phyloP scores from a whole-genome alignment of 1,140 invertebrate genomes.

The Palaemon carinicauda region DNA sequence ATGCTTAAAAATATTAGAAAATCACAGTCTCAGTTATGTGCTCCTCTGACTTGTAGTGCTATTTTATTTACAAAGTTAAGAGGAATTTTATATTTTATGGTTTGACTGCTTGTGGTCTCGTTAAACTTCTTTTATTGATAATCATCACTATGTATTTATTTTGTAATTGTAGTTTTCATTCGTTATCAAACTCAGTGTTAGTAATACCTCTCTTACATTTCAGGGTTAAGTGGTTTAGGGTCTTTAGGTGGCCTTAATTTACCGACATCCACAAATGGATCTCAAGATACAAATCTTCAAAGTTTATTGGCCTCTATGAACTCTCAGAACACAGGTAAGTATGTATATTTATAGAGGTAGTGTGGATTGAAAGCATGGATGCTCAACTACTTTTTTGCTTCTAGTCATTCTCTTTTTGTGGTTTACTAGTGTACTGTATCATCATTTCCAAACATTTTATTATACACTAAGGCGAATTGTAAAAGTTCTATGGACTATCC shows the following conservation, averaged over 20 bases:
- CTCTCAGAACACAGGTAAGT: conserved; percentile 58
- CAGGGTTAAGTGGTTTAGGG: conserved; percentile 45
- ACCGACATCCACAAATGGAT: conserved; percentile 41
- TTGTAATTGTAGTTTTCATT: neutral
- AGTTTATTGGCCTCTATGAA: conserved; percentile 54
- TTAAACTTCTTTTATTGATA: no score
- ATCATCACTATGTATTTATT: no score
- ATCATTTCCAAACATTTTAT: no score
- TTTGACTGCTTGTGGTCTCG: no score
- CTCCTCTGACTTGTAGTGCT: no score
- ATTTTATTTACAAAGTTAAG: no score
- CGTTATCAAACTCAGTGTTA: neutral
- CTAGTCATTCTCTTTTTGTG: neutral
- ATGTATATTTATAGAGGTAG: neutral
- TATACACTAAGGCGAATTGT: no score
- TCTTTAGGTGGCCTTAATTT: conserved; percentile 49
- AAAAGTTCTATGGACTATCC: no score
- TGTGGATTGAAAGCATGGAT: neutral
- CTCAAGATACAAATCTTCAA: conserved; percentile 53
- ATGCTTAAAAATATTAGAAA: no score
- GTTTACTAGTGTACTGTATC: no score
- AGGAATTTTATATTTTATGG: no score
- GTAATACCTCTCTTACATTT: neutral
- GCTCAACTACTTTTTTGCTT: neutral
- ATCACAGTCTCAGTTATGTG: no score